Evolutionary conservation across 2,888 invertebrate species (phyloP), one percentile per base, ranked within the genome.

Genomic region (Drosophila atripex): DNA sequence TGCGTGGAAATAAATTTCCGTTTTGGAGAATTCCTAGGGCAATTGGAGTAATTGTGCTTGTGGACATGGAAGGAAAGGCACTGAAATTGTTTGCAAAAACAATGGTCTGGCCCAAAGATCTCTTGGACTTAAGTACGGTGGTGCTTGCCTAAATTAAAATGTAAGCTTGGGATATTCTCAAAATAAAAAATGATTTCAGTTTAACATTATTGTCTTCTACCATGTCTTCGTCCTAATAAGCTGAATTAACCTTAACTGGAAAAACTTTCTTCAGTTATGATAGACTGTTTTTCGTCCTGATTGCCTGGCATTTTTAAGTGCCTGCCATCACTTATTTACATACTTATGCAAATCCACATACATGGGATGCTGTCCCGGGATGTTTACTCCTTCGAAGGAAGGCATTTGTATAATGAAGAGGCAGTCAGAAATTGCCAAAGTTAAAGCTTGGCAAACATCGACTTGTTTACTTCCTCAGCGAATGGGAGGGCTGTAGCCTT

Each of bases 331-430:
- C 56, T 41, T 69, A 58, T 68, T 68, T 68, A 58, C 69, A 52
- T 52, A 58, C 69, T 58, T 68, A 70, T 70, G 51, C 49, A 69
- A 59, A 53, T 49, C 30, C 21, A 25, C 35, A 69, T 39, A 57
- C 41, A 14, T 47, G 52, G 11, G 30, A 16, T 25, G 35, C n/a
- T 21, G 21, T 18, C 39, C 59, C 16, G 18, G 43, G 25, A 41
- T 59, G 63, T 64, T 52, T 54, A 65, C 39, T 65, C 32, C 54
- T 35, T 11, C 54, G 46, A 21, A 53, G 21, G 39, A 43, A 43
- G 47, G 46, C 64, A 64, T 52, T 63, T 39, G 64, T 18, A 12
- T 60, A 61, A 71, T 71, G 61, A 71, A 71, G 54, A 65, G 55
- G 45, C 66, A 64, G 69, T 59, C 58, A 30, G 53, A 23, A 53